Base-by-base conservation (phyloP, 2,888 invertebrate species). In the Pycnomerus fuliginosus region DNA sequence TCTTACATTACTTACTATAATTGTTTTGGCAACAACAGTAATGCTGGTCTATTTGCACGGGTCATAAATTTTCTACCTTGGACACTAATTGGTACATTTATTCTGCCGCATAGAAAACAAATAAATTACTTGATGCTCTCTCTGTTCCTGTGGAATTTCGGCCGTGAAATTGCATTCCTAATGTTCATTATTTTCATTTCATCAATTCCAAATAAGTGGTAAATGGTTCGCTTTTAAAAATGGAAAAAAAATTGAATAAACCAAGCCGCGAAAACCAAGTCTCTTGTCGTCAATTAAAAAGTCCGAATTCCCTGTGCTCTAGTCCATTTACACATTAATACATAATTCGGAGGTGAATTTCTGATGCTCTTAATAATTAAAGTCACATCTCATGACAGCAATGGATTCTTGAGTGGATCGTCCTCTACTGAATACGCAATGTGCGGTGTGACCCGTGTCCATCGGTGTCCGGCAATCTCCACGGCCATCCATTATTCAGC, bases 401-500 rank as follows among this genome's bases (percentile, higher is more conserved):
- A n/a, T n/a, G 38, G 49, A 38, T 34, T 38, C 43, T 46, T 49
- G 44, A 46, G 45, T 42, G 43, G 25, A 37, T 33, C 29, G 22
- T 45, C 37, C 42, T 28, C 56, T 54, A 46, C 55, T 61, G 63
- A 63, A 63, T 61, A 58, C 55, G 55, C 55, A 62, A 65, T 65
- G 62, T 58, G 63, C 60, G 61, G 62, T 58, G 61, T 56, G 66
- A 68, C 68, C 70, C 63, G 62, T 70, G 69, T 70, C 69, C 64
- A 56, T 52, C 60, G 55, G 58, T 67, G 67, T 68, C 67, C 65
- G 56, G 54, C 54, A 62, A 62, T 65, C 61, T 65, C 63, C 60
- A 55, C 46, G 56, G 58, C 64, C 58, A 69, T 70, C 69, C 69
- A 70, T 70, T 70, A 70, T 70, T 69, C 69, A 70, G 62, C 58